Evolutionary conservation across 2,113 vertebrate species (phyloP), one percentile per base, ranked within the genome.

Genomic region (Saimiri boliviensis): DNA sequence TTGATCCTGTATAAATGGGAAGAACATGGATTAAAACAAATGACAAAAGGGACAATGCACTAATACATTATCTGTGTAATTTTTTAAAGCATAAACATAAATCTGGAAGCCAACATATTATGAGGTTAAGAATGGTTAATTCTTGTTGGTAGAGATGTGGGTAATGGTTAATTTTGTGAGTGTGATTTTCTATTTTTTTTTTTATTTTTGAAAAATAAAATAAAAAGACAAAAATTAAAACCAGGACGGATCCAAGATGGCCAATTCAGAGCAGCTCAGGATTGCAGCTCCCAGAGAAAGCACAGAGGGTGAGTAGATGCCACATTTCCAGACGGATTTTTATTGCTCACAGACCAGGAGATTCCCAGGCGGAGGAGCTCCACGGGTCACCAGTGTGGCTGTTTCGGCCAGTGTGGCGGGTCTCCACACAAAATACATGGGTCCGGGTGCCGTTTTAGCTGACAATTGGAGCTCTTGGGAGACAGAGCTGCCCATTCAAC

Each of bases 131-230:
- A 94, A 71, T 42, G 54, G 27, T 60, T 66, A 47, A 86, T 68
- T 92, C 19, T 87, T 85, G 17, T 86, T 79, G 52, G 42, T 79
- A 81, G 40, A 54, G 80, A 89, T 30, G 35, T 21, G 35, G 25
- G 47, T 40, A 14, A 80, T 54, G 30, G 27, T 63, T 90, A 93
- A 23, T 91, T 92, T 74, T 25, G 12, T 60, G 58, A 6, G 8
- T 73, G 10, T 93, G 45, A 63, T 76, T 85, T 95, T 74, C 5
- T 86, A 21, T 37, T 23, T 32, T 71, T 85, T 42, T n/a, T 23
- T 49, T 49, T 49, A 52, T 70, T 89, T 90, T 32, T 35, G 32
- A 76, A 91, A 93, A 89, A 83, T 47, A 71, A 79, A 71, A 84
- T n/a, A 82, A n/a, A 37, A 52, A 52, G 52, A 52, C 52, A 52